A percentile compares a stretch with the other conserved stretches of the same genome.
phyloP scores from a whole-genome alignment of 2,113 vertebrate species.

The Hemibagrus wyckioides region DNA sequence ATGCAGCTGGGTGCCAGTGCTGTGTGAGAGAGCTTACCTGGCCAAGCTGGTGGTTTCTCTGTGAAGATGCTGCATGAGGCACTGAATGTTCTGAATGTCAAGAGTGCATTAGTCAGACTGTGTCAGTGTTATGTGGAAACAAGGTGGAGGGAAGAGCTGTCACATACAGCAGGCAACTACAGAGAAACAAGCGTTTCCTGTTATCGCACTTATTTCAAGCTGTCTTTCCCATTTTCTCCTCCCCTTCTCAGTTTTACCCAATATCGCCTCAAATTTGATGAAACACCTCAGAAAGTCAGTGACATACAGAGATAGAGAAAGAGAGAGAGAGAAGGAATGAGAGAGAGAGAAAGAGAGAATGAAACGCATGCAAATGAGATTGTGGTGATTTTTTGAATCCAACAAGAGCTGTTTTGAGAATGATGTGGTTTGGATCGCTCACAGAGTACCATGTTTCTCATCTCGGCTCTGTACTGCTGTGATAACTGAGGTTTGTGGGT shows the following conservation, averaged over 20 bases:
- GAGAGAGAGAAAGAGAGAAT: no score
- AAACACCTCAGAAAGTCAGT: neutral
- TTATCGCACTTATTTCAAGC: neutral
- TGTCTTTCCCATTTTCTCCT: constrained; percentile 25
- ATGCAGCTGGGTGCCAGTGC: no score
- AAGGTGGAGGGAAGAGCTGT: constrained; percentile 7
- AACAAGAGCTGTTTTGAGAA: neutral
- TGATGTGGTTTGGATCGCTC: neutral
- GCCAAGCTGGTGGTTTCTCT: neutral
- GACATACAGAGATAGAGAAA: no score
- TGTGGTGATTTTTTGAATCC: neutral
- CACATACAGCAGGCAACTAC: neutral
- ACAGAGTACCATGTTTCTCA: neutral
- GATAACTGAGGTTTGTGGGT: neutral
- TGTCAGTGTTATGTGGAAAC: neutral
- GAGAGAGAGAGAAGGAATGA: no score
- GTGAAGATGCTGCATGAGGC: neutral
- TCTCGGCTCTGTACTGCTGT: neutral
- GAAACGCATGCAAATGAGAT: neutral
- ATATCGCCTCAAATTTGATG: neutral
- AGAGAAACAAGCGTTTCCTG: constrained; percentile 34
- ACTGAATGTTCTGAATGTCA: neutral
- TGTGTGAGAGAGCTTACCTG: neutral
- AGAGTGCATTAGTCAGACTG: neutral
- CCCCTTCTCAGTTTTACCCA: neutral